Conservation (phyloP, 1,140 invertebrate genomes). For the Platyscapa corneri region DNA sequence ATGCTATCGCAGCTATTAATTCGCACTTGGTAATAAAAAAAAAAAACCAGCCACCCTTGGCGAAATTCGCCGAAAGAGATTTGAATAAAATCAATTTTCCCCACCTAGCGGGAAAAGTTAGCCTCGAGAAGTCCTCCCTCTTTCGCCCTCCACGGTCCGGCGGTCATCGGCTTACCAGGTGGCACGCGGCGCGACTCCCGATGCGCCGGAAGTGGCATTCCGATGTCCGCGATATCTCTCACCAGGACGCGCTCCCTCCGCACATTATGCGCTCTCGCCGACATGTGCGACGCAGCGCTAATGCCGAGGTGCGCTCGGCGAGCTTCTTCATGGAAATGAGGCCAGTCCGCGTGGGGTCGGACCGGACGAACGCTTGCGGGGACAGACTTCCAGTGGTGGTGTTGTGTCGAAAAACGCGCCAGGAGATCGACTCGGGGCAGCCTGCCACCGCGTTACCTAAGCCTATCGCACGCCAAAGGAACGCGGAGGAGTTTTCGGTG, state of each 20-base stretch:
- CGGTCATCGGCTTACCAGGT: slow-evolving; percentile 43
- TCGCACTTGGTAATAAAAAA: slow-evolving; percentile 31
- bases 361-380: neutral
- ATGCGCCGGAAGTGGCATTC: slow-evolving; percentile 66
- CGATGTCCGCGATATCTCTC: slow-evolving; percentile 56
- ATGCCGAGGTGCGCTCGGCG: neutral
- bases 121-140: neutral
- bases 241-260: neutral
- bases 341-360: slow-evolving; percentile 53
- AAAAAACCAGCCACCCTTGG: too few species aligned
- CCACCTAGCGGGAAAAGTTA: neutral
- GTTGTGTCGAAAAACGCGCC: neutral
- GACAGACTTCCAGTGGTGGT: neutral
- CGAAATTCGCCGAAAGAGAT: too few species aligned
- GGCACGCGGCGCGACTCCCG: slow-evolving; percentile 12
- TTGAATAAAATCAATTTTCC: slow-evolving; percentile 51
- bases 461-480: too few species aligned
- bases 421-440: neutral
- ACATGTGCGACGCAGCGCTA: slow-evolving; percentile 40
- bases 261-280: neutral
- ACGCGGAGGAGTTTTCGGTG: neutral
- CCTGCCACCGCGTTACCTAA: neutral
- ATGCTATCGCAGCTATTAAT: slow-evolving; percentile 14
- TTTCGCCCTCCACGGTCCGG: slow-evolving; percentile 11
- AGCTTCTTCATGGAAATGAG: slow-evolving; percentile 63